A percentile compares a stretch with the other conserved stretches of the same genome.
Conservation (phyloP, 2,888 invertebrate species). For the Ecliptopera silaceata region DNA sequence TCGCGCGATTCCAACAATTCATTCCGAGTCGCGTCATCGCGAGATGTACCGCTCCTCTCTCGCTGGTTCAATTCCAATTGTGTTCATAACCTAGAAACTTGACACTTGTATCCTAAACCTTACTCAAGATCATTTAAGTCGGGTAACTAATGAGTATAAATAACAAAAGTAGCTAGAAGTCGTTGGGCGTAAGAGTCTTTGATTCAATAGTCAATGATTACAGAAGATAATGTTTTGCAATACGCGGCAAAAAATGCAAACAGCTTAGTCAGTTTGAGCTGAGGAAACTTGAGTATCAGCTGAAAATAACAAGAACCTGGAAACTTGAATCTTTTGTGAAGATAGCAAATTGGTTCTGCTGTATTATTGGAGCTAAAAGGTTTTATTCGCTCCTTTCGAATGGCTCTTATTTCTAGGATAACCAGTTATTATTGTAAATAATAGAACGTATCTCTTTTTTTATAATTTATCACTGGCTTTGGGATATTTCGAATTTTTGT, state of each 20-base stretch:
- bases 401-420: background rate
- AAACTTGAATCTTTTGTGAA: constrained; percentile 26
- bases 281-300: background rate
- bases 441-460: background rate
- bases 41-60: constrained; percentile 9
- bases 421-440: background rate
- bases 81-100: constrained; percentile 26
- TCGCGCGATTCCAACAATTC: constrained; percentile 27
- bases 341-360: constrained; percentile 25
- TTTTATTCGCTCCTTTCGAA: constrained; percentile 1
- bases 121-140: too few relatives aligned
- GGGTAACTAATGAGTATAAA: too few relatives aligned
- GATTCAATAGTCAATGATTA: too few relatives aligned
- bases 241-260: too few relatives aligned
- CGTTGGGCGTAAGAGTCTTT: too few relatives aligned
- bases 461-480: too few relatives aligned
- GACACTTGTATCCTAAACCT: background rate
- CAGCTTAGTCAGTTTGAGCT: background rate
- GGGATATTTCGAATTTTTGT: too few relatives aligned
- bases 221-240: too few relatives aligned
- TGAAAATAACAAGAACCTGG: constrained; percentile 8
- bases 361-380: constrained; percentile 13
- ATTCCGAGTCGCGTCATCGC: constrained; percentile 14
- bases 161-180: too few relatives aligned
- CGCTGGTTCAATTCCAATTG: constrained; percentile 27